phyloP scores from a whole-genome alignment of 2,888 invertebrate genomes.

The Caenorhabditis drosophilae region DNA sequence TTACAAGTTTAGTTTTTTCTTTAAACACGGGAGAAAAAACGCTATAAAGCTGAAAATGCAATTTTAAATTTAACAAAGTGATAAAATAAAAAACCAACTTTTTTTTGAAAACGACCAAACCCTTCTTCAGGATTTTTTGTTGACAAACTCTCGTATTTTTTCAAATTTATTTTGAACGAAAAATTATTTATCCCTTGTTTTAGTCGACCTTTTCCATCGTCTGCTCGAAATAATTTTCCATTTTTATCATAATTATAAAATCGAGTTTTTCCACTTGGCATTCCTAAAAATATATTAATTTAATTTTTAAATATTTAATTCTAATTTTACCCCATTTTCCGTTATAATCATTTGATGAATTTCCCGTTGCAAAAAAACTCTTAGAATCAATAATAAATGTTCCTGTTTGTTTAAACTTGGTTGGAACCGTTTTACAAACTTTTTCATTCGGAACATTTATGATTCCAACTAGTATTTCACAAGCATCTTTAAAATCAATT shows the following conservation, averaged over 20 bases:
- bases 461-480: conserved; percentile 43
- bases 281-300: conserved; percentile 12
- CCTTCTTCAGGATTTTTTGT: conserved; percentile 12
- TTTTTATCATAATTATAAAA: conserved; percentile 27
- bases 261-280: conserved; percentile 37
- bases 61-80: neutral
- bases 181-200: conserved; percentile 13
- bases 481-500: conserved; percentile 48
- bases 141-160: conserved; percentile 21
- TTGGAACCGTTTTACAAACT: conserved; percentile 40
- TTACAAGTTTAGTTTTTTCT: conserved; percentile 11
- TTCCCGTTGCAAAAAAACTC: conserved; percentile 4
- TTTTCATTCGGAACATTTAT: conserved; percentile 20
- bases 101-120: conserved; percentile 25
- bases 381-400: conserved; percentile 39
- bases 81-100: conserved; percentile 7
- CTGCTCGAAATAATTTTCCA: conserved; percentile 22
- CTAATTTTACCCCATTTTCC: conserved; percentile 39
- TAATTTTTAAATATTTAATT: neutral
- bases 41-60: conserved; percentile 30
- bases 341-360: conserved; percentile 24
- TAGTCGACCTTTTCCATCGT: conserved; percentile 37
- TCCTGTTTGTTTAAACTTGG: conserved; percentile 38
- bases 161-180: conserved; percentile 23
- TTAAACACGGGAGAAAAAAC: conserved; percentile 13